phyloP scores from a whole-genome alignment of 1,140 invertebrate species.

The Archivesica marissinica region DNA sequence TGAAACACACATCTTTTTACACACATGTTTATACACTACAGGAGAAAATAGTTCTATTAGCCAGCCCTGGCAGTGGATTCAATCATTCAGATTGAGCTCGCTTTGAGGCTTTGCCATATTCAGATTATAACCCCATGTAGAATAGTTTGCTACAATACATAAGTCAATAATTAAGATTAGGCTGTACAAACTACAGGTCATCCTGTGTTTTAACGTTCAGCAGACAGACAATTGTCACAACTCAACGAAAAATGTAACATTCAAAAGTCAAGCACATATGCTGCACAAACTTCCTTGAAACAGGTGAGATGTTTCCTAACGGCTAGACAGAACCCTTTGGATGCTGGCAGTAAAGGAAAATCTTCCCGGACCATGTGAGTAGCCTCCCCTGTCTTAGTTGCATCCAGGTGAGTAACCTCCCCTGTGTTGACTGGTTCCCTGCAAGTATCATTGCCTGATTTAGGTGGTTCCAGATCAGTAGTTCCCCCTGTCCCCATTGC shows the following conservation, averaged over 20 bases:
- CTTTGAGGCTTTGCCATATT: no score
- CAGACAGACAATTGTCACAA: no score
- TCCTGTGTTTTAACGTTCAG: no score
- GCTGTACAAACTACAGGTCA: no score
- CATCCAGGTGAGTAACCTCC: not conserved
- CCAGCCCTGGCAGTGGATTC: no score
- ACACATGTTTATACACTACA: no score
- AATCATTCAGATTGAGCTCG: no score
- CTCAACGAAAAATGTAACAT: not conserved
- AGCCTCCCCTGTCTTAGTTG: not conserved
- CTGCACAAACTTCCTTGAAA: constrained; percentile 34
- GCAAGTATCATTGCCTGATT: not conserved
- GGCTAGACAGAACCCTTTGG: constrained; percentile 54
- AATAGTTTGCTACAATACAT: no score
- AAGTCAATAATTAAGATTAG: no score
- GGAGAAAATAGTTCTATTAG: no score
- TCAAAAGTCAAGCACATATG: constrained; percentile 20
- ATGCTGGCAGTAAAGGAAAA: constrained; percentile 45
- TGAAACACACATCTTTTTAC: no score
- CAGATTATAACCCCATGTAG: no score
- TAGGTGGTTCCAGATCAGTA: not conserved
- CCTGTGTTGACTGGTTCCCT: not conserved
- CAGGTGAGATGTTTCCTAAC: constrained; percentile 48
- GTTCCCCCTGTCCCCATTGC: not conserved
- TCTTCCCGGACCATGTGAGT: not conserved